Evolutionary conservation across 2,113 vertebrate species (phyloP).

Genomic region (Ammospiza caudacuta): DNA sequence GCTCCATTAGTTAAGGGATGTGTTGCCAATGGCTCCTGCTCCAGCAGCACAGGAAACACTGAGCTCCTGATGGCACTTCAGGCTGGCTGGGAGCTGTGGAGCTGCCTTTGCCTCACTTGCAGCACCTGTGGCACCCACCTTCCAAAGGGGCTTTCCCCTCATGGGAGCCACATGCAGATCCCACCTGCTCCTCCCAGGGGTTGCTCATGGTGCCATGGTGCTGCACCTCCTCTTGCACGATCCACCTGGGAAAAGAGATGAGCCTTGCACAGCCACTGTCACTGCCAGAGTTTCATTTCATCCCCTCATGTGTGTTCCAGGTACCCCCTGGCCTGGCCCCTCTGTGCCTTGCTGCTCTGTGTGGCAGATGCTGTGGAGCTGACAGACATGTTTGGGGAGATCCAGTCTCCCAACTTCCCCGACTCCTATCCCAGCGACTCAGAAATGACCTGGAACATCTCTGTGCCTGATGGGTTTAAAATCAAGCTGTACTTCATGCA

Average conservation of each 20-base stretch:
- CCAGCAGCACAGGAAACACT: neutral
- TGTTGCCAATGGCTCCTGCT: neutral
- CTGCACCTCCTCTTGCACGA: neutral
- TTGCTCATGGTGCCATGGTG: neutral
- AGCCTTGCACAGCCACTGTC: neutral
- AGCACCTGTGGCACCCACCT: neutral
- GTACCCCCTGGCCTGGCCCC: constrained; percentile 56
- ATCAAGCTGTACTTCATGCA: constrained; percentile 93
- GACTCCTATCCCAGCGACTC: constrained; percentile 88
- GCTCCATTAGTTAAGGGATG: neutral
- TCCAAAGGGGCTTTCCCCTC: neutral
- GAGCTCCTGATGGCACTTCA: rapidly evolving
- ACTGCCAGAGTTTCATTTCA: neutral
- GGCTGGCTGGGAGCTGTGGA: neutral
- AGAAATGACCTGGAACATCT: constrained; percentile 86
- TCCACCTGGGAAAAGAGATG: neutral
- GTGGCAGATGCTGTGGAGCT: constrained; percentile 62
- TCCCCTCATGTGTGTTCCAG: constrained; percentile 64
- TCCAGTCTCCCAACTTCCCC: constrained; percentile 89
- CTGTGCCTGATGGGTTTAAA: constrained; percentile 83
- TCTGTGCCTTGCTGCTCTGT: constrained; percentile 59
- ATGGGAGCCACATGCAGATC: neutral
- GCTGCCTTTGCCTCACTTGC: rapidly evolving
- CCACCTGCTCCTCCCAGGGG: neutral
- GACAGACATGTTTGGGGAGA: constrained; percentile 84